These are phyloP conservation scores for Clinocottus analis DNA, from an alignment of 2,113 vertebrate genomes.

Conservation along the genomic window DNA sequence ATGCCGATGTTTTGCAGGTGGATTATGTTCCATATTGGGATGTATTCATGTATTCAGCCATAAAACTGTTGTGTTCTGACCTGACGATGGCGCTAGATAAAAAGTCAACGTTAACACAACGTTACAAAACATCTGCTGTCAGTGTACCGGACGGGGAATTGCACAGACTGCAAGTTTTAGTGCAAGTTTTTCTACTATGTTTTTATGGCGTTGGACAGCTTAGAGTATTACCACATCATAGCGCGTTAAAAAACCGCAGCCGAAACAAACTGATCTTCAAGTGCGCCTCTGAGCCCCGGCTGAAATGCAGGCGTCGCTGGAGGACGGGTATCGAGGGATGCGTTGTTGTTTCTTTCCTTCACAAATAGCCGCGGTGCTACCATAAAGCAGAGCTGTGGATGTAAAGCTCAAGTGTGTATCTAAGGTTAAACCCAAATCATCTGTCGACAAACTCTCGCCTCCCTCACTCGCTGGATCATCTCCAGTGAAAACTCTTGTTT, in stretches of 20 bases:
- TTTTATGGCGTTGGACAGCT: not conserved
- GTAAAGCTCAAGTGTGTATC: slow-evolving; percentile 42
- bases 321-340: slow-evolving; percentile 14
- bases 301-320: not conserved
- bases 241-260: slow-evolving; percentile 16
- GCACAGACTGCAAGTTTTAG: not conserved
- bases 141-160: not conserved
- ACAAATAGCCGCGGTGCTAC: slow-evolving; percentile 31
- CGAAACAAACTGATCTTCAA: slow-evolving; percentile 9
- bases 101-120: not conserved
- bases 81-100: not conserved
- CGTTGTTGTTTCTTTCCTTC: slow-evolving; percentile 32
- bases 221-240: slow-evolving; percentile 14
- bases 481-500: slow-evolving; percentile 43
- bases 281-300: slow-evolving; percentile 18
- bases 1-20: not conserved
- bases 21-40: not conserved
- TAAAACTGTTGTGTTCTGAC: not conserved
- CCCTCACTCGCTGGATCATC: slow-evolving; percentile 15
- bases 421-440: slow-evolving; percentile 37
- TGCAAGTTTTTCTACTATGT: not conserved
- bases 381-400: slow-evolving; percentile 48
- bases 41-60: not conserved
- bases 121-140: not conserved
- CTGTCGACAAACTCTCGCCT: slow-evolving; percentile 11